These are phyloP conservation scores for Cassiopea andromeda DNA, from an alignment of 30 jellyfish, hydroid and myxozoan genomes.

Conservation along the genomic window DNA sequence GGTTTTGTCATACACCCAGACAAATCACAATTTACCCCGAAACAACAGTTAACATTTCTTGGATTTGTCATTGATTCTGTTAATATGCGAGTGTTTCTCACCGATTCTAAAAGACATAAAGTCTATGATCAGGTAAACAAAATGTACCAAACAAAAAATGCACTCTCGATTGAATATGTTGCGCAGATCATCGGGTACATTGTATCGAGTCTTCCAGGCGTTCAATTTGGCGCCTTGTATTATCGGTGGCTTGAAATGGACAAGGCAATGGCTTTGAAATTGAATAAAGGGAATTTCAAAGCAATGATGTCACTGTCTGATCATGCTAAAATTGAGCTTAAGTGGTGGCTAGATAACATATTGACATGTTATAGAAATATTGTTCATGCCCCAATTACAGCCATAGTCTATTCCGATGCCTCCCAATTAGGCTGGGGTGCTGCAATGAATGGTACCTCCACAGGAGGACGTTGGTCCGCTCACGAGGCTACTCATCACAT, in stretches of 20 bases:
- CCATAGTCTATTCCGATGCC: slow-evolving; percentile 66
- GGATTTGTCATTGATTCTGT: slow-evolving; percentile 27
- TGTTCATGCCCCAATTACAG: neutral
- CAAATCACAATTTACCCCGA: slow-evolving; percentile 6
- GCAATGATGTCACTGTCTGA: slow-evolving; percentile 2
- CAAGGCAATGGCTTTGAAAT: slow-evolving; percentile 15
- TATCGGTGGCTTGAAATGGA: slow-evolving; percentile 44
- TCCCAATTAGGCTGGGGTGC: slow-evolving; percentile 70
- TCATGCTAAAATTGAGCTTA: slow-evolving; percentile 18
- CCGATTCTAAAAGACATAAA: neutral
- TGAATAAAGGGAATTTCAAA: slow-evolving; percentile 20
- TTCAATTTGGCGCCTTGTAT: slow-evolving; percentile 39
- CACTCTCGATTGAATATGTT: neutral
- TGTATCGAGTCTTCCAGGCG: slow-evolving; percentile 39
- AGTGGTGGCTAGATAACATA: slow-evolving; percentile 55
- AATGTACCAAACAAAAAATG: neutral
- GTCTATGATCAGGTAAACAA: neutral
- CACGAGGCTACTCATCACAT: slow-evolving; percentile 42
- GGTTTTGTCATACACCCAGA: slow-evolving; percentile 47
- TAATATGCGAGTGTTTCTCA: slow-evolving; percentile 3
- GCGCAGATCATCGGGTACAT: slow-evolving; percentile 23
- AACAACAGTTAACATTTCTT: slow-evolving; percentile 14
- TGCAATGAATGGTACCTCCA: slow-evolving; percentile 8
- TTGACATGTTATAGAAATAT: slow-evolving; percentile 9
- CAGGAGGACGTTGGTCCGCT: slow-evolving; percentile 70